Percentiles rank a stretch among this genome's conserved stretches.
phyloP scores from a whole-genome alignment of 2,888 invertebrate species.

The Euzophera pinguis region DNA sequence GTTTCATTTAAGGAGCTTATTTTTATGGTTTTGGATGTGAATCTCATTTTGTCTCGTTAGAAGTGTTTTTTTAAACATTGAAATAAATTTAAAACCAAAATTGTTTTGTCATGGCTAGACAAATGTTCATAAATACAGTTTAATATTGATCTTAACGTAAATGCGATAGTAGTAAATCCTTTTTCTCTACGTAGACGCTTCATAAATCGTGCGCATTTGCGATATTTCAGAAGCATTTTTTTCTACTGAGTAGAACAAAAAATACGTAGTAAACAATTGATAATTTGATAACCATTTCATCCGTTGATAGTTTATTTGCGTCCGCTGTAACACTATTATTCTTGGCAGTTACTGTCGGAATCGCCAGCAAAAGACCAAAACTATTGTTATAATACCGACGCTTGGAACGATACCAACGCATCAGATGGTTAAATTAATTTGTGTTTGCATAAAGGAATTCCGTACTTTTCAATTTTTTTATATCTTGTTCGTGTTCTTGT shows the following conservation, averaged over 20 bases:
- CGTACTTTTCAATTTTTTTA: constrained; percentile 6
- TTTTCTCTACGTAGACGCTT: too few relatives aligned
- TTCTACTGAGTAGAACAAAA: too few relatives aligned
- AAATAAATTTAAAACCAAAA: too few relatives aligned
- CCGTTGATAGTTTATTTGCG: constrained; percentile 17
- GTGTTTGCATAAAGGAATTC: constrained; percentile 2
- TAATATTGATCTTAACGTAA: not conserved
- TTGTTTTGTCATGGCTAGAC: too few relatives aligned
- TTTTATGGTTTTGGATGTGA: too few relatives aligned
- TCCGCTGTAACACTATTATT: constrained; percentile 19
- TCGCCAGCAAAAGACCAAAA: constrained; percentile 27
- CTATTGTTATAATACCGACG: constrained; percentile 29
- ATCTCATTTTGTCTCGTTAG: too few relatives aligned
- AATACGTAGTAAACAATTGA: too few relatives aligned
- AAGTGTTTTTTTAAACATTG: too few relatives aligned
- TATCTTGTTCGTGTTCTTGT: not conserved
- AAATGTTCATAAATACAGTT: too few relatives aligned
- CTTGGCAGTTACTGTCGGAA: constrained; percentile 38
- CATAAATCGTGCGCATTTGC: too few relatives aligned
- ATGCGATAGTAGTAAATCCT: not conserved
- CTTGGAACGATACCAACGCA: constrained; percentile 26
- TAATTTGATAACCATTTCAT: not conserved
- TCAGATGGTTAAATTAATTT: constrained; percentile 3
- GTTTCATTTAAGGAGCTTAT: too few relatives aligned
- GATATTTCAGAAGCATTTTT: too few relatives aligned